Percentiles rank a stretch among this genome's conserved stretches.
Evolutionary conservation across 92 coral and sea anemone species (phyloP).

Genomic region (Zoanthus sociatus): DNA sequence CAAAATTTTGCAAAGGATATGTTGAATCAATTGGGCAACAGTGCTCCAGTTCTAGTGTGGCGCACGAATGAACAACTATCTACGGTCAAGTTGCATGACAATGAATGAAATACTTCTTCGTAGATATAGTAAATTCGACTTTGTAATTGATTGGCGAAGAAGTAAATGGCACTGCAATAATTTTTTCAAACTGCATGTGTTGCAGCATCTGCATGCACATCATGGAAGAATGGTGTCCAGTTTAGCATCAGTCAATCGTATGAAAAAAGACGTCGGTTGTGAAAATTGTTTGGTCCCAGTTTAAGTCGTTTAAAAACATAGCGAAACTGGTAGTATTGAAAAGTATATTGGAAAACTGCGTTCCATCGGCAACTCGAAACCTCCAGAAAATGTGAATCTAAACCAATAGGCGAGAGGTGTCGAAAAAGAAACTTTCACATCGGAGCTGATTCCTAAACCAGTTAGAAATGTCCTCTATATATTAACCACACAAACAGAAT

Average conservation of each 20-base stretch:
- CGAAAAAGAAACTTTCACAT: neutral
- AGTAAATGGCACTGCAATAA: neutral
- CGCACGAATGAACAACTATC: neutral
- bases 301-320: neutral
- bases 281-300: neutral
- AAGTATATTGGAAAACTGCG: neutral
- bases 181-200: neutral
- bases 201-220: neutral
- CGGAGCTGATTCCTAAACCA: neutral
- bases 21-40: neutral
- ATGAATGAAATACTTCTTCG: neutral
- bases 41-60: neutral
- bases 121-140: neutral
- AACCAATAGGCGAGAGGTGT: neutral
- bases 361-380: neutral
- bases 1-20: neutral
- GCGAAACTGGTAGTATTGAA: neutral
- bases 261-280: neutral
- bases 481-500: too few relatives aligned
- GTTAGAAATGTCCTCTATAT: neutral
- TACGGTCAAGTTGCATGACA: neutral
- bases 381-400: neutral
- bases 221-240: neutral
- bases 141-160: neutral
- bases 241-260: neutral